These are phyloP conservation scores for Bettongia penicillata DNA, from an alignment of 2,113 vertebrate species.

Conservation along the genomic window DNA sequence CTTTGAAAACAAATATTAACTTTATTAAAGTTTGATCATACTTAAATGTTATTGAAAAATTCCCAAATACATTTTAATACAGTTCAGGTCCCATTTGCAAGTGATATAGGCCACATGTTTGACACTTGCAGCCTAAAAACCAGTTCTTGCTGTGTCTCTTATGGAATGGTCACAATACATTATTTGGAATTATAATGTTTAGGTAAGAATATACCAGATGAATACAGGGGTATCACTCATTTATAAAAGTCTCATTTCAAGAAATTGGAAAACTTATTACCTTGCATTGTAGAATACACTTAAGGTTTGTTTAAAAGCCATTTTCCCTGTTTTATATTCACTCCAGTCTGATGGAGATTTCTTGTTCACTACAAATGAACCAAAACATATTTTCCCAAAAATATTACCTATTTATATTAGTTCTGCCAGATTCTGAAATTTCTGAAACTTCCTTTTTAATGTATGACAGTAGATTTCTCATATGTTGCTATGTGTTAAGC, in stretches of 20 bases:
- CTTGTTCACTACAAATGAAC: too few relatives aligned
- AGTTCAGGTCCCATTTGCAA: not conserved
- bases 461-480: too few relatives aligned
- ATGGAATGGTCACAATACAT: not conserved
- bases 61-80: not conserved
- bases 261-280: not conserved
- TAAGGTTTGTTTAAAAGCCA: too few relatives aligned
- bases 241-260: not conserved
- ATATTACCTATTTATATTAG: too few relatives aligned
- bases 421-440: too few relatives aligned
- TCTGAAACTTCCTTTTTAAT: too few relatives aligned
- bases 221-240: too few relatives aligned
- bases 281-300: too few relatives aligned
- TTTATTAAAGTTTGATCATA: not conserved
- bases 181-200: not conserved
- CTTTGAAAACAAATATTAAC: not conserved
- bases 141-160: not conserved
- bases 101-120: not conserved
- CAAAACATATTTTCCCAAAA: too few relatives aligned
- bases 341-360: too few relatives aligned
- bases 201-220: not conserved
- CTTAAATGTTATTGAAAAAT: not conserved
- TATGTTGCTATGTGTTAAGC: too few relatives aligned
- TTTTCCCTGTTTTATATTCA: too few relatives aligned
- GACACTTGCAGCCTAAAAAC: not conserved